Conservation (phyloP, 2,888 invertebrate genomes). For the Rhaphigaster nebulosa region DNA sequence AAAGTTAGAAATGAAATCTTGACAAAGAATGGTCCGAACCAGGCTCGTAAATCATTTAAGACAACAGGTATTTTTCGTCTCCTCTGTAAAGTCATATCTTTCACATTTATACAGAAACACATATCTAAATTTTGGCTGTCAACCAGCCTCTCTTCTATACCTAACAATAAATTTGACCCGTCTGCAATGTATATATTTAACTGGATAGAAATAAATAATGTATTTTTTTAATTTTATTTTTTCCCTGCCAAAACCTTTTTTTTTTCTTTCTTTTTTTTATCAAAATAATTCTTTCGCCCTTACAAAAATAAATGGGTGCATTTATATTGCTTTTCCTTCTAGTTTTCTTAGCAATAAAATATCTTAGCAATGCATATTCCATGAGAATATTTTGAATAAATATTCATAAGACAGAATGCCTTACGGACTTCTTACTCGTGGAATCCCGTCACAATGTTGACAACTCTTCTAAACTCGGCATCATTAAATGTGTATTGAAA, state of each 20-base stretch:
- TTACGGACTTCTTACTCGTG: not conserved
- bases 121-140: conserved; percentile 41
- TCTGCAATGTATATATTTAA: conserved; percentile 40
- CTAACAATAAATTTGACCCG: conserved; percentile 27
- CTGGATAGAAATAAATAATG: conserved; percentile 36
- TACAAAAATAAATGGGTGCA: conserved; percentile 35
- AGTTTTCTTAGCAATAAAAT: conserved; percentile 37
- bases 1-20: not conserved
- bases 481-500: conserved; percentile 41
- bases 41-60: conserved; percentile 9
- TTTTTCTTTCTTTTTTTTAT: not conserved
- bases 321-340: not conserved
- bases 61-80: conserved; percentile 39
- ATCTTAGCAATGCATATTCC: conserved; percentile 17
- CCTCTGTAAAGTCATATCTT: conserved; percentile 3
- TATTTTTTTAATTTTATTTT: not conserved
- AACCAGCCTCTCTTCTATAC: conserved; percentile 23
- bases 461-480: conserved; percentile 29
- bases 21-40: not conserved
- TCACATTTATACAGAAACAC: conserved; percentile 38
- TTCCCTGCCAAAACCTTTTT: not conserved
- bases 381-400: conserved; percentile 36
- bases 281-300: not conserved
- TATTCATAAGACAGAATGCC: conserved; percentile 26
- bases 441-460: conserved; percentile 20